These are phyloP conservation scores for Benitochromis conjunctus DNA, from an alignment of 2,113 vertebrate species.

Conservation along the genomic window DNA sequence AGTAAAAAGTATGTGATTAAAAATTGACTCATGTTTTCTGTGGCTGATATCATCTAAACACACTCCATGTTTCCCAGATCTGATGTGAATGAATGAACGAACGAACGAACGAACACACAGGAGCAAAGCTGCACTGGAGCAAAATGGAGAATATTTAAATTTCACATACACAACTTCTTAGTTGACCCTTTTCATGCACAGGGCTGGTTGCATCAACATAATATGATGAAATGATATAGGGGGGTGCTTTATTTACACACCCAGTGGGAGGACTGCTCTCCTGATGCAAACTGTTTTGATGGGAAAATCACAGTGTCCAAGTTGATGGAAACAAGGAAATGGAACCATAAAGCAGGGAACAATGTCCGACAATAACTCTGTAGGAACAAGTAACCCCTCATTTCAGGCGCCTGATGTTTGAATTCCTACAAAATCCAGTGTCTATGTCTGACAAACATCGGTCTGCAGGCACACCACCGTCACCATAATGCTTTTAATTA, in stretches of 20 bases:
- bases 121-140: background rate
- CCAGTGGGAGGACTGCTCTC: constrained; percentile 40
- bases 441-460: constrained; percentile 61
- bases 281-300: constrained; percentile 61
- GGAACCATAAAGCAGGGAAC: constrained; percentile 37
- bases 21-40: background rate
- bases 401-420: constrained; percentile 59
- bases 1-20: background rate
- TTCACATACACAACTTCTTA: background rate
- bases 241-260: constrained; percentile 52
- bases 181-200: background rate
- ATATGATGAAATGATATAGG: constrained; percentile 44
- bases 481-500: constrained; percentile 62
- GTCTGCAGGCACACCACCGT: constrained; percentile 48
- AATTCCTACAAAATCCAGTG: constrained; percentile 32
- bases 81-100: background rate
- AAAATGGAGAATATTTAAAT: background rate
- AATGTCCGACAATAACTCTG: constrained; percentile 45
- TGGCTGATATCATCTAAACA: background rate
- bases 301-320: constrained; percentile 53
- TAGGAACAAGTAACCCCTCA: constrained; percentile 48
- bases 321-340: constrained; percentile 38
- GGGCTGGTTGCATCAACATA: constrained; percentile 21
- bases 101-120: background rate
- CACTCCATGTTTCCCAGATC: background rate